Evolutionary conservation across 2,888 invertebrate species (phyloP).

Genomic region (Acanthococcus lagerstroemiae): DNA sequence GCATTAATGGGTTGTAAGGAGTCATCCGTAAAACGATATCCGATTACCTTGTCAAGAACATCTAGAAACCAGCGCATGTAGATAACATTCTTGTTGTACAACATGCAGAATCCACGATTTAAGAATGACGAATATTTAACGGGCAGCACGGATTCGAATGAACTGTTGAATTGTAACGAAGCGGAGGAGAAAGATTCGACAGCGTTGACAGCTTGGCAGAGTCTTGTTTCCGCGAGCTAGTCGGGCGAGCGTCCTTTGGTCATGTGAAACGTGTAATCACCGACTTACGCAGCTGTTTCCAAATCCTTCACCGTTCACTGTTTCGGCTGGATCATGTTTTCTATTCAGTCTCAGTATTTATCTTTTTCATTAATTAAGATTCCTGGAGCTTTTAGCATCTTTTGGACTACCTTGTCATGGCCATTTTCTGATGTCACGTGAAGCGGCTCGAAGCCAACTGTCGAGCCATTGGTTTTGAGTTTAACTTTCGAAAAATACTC

Average conservation of each 20-base stretch:
- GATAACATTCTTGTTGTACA: conserved; percentile 98
- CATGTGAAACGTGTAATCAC: conserved; percentile 82
- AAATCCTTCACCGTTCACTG: conserved; percentile 91
- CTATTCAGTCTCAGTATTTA: conserved; percentile 94
- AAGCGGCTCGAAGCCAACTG: conserved; percentile 47
- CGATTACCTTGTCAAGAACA: conserved; percentile 96
- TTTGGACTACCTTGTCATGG: too few relatives aligned
- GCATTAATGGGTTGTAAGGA: conserved; percentile 86
- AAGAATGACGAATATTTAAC: neutral
- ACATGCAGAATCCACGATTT: conserved; percentile 74
- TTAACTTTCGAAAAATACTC: conserved; percentile 79
- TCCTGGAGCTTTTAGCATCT: too few relatives aligned
- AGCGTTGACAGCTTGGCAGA: conserved; percentile 84
- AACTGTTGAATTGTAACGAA: conserved; percentile 17
- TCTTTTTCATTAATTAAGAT: too few relatives aligned
- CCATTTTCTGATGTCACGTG: too few relatives aligned
- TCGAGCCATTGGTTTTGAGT: conserved; percentile 46
- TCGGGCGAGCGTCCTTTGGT: conserved; percentile 89
- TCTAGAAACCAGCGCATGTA: conserved; percentile 98
- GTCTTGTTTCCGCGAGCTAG: conserved; percentile 86
- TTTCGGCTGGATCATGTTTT: conserved; percentile 96
- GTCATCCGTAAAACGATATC: conserved; percentile 96
- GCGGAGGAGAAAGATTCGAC: conserved; percentile 48
- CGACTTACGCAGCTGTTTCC: conserved; percentile 86
- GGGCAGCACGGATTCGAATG: conserved; percentile 7